Conservation (phyloP, 2,888 invertebrate species). For the Mesorhabditis belari region DNA sequence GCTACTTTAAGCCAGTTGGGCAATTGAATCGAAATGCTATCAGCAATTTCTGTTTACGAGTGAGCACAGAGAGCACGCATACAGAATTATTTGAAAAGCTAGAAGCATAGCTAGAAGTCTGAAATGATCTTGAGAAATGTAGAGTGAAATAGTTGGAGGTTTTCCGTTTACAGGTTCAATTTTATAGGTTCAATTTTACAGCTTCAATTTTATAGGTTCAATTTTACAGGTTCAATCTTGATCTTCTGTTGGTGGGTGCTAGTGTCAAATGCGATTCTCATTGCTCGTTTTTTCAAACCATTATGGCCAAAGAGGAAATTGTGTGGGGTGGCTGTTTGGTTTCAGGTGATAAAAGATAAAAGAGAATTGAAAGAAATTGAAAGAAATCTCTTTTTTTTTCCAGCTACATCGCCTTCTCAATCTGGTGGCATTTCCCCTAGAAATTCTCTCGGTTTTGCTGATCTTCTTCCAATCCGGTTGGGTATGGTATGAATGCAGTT, state of each 20-base stretch:
- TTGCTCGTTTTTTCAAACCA: slow-evolving; percentile 39
- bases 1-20: too few species aligned
- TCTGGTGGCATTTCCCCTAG: slow-evolving; percentile 24
- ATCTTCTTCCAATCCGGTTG: slow-evolving; percentile 39
- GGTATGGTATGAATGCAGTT: slow-evolving; percentile 40
- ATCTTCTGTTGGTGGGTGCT: slow-evolving; percentile 40
- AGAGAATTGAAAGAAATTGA: background rate
- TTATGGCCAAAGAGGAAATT: slow-evolving; percentile 31
- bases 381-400: slow-evolving; percentile 1
- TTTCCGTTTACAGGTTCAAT: background rate
- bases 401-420: slow-evolving; percentile 35
- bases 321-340: slow-evolving; percentile 38
- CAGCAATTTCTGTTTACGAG: too few species aligned
- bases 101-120: too few species aligned
- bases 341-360: slow-evolving; percentile 31
- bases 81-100: too few species aligned
- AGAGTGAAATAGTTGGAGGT: background rate
- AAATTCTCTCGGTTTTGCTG: slow-evolving; percentile 27
- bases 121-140: background rate
- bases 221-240: slow-evolving; percentile 21
- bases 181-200: background rate
- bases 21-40: too few species aligned
- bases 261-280: slow-evolving; percentile 32
- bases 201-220: background rate
- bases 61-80: too few species aligned